Evolutionary conservation across 30 jellyfish, hydroid and myxozoan species (phyloP).

Genomic region (Hydractinia echinata): DNA sequence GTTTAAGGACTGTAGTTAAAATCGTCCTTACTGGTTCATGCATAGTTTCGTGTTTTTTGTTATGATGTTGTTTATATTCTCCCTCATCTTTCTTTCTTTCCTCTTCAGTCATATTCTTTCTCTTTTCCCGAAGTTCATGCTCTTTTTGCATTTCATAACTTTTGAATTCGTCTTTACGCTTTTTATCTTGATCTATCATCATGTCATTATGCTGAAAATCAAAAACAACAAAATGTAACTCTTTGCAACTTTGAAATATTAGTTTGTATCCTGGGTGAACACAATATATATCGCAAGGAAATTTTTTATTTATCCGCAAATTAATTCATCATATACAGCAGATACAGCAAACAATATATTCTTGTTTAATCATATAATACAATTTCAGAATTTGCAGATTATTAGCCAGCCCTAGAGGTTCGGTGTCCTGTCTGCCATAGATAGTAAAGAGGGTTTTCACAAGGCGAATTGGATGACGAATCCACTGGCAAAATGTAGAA

Average conservation of each 20-base stretch:
- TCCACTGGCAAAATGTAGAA: too few species aligned
- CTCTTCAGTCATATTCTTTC: constrained; percentile 57
- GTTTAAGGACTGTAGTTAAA: background rate
- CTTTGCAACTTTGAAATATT: background rate
- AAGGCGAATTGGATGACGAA: too few species aligned
- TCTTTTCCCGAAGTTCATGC: constrained; percentile 69
- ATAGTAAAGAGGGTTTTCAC: too few species aligned
- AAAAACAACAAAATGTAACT: background rate
- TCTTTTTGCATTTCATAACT: constrained; percentile 81
- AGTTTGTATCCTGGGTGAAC: too few species aligned
- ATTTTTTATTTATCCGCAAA: too few species aligned
- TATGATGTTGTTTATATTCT: constrained; percentile 52
- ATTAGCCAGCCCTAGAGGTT: too few species aligned
- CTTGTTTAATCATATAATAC: too few species aligned
- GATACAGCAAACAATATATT: too few species aligned
- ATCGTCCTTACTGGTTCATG: constrained; percentile 70
- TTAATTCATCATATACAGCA: too few species aligned
- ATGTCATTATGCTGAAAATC: constrained; percentile 61
- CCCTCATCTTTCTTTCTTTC: constrained; percentile 73
- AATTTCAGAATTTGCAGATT: too few species aligned
- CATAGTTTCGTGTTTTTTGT: constrained; percentile 69
- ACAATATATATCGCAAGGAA: background rate
- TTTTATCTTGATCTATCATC: constrained; percentile 80
- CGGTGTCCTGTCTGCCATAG: too few species aligned
- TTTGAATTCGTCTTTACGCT: constrained; percentile 71